These are phyloP conservation scores for Melipona quadrifasciata DNA, from an alignment of 1,140 invertebrate species.

Conservation along the genomic window DNA sequence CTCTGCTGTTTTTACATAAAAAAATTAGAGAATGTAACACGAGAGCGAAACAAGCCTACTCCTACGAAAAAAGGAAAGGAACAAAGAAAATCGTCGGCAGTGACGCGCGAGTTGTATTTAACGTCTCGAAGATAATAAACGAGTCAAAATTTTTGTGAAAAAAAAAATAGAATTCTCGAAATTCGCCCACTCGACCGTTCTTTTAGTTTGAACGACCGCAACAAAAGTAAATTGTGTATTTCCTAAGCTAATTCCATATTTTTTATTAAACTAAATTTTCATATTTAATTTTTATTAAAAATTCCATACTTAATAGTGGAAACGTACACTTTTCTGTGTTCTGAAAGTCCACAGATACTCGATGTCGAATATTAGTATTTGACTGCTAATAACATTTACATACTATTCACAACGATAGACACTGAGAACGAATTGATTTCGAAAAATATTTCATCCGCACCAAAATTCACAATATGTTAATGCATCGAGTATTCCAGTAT, in stretches of 20 bases:
- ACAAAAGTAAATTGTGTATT: neutral
- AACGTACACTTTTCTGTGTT: neutral
- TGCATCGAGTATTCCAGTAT: neutral
- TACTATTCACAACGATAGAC: neutral
- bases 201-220: neutral
- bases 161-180: neutral
- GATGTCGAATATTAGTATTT: neutral
- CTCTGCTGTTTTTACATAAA: too few species aligned
- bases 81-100: neutral
- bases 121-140: neutral
- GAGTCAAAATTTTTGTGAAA: neutral
- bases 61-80: too few species aligned
- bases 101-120: neutral
- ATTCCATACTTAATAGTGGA: too few species aligned
- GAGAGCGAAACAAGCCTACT: too few species aligned
- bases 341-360: too few species aligned
- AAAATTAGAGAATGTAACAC: too few species aligned
- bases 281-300: too few species aligned
- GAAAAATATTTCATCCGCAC: neutral
- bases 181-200: neutral
- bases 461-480: neutral
- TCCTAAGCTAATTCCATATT: too few species aligned
- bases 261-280: too few species aligned
- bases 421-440: neutral
- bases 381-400: constrained; percentile 11